A percentile compares a stretch with the other conserved stretches of the same genome.
phyloP scores from a whole-genome alignment of 2,888 invertebrate species.

The Incurvaria masculella region DNA sequence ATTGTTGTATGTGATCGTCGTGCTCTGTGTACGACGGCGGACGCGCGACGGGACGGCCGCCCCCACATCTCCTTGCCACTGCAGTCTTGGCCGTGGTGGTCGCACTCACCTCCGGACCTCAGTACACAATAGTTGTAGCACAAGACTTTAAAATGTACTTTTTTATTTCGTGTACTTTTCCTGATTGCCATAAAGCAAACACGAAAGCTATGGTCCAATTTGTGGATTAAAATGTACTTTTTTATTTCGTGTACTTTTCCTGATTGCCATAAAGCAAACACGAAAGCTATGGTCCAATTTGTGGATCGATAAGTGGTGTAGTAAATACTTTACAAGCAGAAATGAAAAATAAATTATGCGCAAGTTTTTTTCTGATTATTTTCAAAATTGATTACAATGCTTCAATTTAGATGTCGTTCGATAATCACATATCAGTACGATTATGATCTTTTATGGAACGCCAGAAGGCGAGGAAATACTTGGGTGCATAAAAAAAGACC shows the following conservation, averaged over 20 bases:
- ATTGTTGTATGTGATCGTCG: not conserved
- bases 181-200: not conserved
- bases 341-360: too few relatives aligned
- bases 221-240: too few relatives aligned
- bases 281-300: not conserved
- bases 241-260: too few relatives aligned
- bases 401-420: too few relatives aligned
- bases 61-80: not conserved
- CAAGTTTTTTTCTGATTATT: not conserved
- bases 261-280: not conserved
- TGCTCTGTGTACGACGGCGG: not conserved
- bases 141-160: not conserved
- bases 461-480: not conserved
- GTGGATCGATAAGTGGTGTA: too few relatives aligned
- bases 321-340: too few relatives aligned
- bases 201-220: not conserved
- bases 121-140: not conserved
- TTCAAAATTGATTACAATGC: too few relatives aligned
- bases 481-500: conserved; percentile 1
- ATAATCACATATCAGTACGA: not conserved
- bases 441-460: not conserved
- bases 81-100: not conserved
- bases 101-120: not conserved
- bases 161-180: not conserved
- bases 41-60: not conserved